Percentiles rank a stretch among this genome's conserved stretches.
Conservation (phyloP, 2,113 vertebrate genomes). For the Muntiacus reevesi region DNA sequence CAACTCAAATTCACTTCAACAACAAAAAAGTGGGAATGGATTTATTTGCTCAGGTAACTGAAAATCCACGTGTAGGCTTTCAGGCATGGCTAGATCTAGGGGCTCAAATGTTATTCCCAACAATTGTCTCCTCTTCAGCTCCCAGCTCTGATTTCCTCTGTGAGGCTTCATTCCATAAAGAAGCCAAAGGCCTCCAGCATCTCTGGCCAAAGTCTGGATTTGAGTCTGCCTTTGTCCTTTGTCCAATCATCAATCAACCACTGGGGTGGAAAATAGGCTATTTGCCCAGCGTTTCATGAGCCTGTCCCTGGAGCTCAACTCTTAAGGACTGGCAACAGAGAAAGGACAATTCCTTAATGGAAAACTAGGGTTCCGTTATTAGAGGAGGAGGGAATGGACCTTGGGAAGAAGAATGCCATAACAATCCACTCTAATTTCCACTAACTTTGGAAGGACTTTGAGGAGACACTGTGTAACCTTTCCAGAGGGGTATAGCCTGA, state of each 20-base stretch:
- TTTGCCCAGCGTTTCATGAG: neutral
- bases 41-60: neutral
- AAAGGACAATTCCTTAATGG: neutral
- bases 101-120: neutral
- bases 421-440: too few species aligned
- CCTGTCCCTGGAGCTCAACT: neutral
- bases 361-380: neutral
- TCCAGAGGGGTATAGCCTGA: neutral
- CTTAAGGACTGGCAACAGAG: neutral
- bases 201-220: neutral
- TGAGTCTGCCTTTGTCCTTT: neutral
- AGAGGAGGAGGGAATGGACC: neutral
- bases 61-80: neutral
- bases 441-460: neutral
- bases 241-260: neutral
- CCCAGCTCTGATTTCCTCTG: neutral
- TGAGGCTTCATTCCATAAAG: neutral
- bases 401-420: neutral
- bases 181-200: neutral
- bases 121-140: neutral
- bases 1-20: neutral
- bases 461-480: neutral
- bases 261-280: neutral
- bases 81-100: neutral
- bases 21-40: too few species aligned